Evolutionary conservation across 2,888 invertebrate genomes (phyloP).

Genomic region (Sphaerophoria taeniata): DNA sequence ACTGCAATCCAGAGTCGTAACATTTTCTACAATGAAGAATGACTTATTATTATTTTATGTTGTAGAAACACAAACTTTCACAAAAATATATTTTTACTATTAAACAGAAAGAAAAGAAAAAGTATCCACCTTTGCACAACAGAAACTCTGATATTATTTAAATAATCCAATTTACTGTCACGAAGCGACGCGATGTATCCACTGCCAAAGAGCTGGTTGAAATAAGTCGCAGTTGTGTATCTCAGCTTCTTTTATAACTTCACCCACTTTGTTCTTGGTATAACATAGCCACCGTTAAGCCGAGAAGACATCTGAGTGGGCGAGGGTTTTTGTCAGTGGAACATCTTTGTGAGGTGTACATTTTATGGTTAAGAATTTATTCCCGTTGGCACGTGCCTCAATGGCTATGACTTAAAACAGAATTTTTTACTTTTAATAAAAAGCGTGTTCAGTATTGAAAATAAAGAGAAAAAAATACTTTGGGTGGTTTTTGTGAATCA

Average conservation of each 20-base stretch:
- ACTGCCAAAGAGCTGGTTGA: conserved; percentile 40
- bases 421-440: conserved; percentile 26
- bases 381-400: conserved; percentile 43
- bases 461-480: conserved; percentile 7
- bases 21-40: conserved; percentile 53
- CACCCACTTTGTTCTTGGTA: not conserved
- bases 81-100: not conserved
- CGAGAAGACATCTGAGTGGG: conserved; percentile 25
- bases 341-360: conserved; percentile 50
- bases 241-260: conserved; percentile 67
- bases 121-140: conserved; percentile 24
- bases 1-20: conserved; percentile 22
- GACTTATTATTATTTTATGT: not conserved
- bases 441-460: not conserved
- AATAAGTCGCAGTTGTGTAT: conserved; percentile 55
- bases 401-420: conserved; percentile 50
- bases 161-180: conserved; percentile 18
- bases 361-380: conserved; percentile 37
- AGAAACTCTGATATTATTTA: conserved; percentile 3
- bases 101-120: not conserved
- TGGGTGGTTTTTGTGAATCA: conserved; percentile 8
- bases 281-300: not conserved
- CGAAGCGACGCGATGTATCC: conserved; percentile 59
- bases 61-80: not conserved
- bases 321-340: conserved; percentile 51